phyloP scores from a whole-genome alignment of 2,888 invertebrate species.

The Sabellastarte sp. region DNA sequence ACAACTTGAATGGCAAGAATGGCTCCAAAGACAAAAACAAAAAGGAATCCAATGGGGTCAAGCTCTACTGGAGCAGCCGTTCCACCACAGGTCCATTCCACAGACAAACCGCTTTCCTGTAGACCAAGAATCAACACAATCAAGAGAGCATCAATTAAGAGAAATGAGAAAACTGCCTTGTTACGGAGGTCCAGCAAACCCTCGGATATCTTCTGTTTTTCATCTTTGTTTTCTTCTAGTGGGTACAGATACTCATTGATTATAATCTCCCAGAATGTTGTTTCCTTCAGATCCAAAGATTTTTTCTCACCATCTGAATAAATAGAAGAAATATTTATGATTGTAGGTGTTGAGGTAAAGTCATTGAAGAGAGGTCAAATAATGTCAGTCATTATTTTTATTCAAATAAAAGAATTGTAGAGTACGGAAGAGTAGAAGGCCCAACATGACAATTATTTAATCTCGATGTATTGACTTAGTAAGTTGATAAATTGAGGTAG shows the following conservation, averaged over 20 bases:
- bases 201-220: not conserved
- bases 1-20: slow-evolving; percentile 5
- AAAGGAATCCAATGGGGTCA: slow-evolving; percentile 7
- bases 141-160: not conserved
- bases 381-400: no score
- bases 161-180: not conserved
- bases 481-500: no score
- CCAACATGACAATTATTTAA: no score
- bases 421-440: no score
- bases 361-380: no score
- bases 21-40: slow-evolving; percentile 5
- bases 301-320: no score
- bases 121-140: not conserved
- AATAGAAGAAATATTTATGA: no score
- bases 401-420: no score
- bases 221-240: not conserved
- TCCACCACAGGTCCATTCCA: not conserved
- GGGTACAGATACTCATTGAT: slow-evolving; percentile 5
- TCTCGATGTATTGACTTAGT: no score
- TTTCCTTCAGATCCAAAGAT: no score
- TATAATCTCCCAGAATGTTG: not conserved
- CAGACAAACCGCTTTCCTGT: not conserved
- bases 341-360: no score
- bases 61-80: not conserved
- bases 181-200: not conserved